phyloP scores from a whole-genome alignment of 2,888 invertebrate species.

The Baronia brevicornis region DNA sequence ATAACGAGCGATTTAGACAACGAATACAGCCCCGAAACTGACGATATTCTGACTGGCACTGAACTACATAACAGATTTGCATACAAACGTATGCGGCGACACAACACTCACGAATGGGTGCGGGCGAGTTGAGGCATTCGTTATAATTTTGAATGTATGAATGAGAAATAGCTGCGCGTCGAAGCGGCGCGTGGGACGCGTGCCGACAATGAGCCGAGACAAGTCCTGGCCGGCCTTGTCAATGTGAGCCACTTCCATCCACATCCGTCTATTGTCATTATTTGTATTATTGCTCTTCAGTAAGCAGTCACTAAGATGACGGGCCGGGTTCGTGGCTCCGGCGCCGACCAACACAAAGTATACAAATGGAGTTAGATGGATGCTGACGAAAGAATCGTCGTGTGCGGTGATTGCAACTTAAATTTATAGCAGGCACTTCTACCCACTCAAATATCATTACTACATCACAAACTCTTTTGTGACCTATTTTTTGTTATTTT shows the following conservation, averaged over 20 bases:
- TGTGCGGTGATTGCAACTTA: conserved; percentile 9
- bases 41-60: conserved; percentile 67
- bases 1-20: conserved; percentile 70
- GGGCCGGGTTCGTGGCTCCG: conserved; percentile 25
- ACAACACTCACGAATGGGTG: conserved; percentile 59
- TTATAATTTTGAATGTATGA: conserved; percentile 75
- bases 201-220: conserved; percentile 66
- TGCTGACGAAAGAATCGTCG: conserved; percentile 5
- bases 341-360: conserved; percentile 7
- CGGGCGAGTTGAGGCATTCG: conserved; percentile 64
- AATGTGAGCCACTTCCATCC: conserved; percentile 74
- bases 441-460: conserved; percentile 10
- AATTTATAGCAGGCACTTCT: neutral
- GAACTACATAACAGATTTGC: conserved; percentile 55
- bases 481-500: too few species aligned
- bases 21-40: conserved; percentile 64
- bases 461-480: neutral
- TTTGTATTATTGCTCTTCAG: conserved; percentile 68
- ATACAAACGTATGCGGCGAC: conserved; percentile 69
- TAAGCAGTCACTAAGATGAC: conserved; percentile 58
- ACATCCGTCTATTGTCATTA: conserved; percentile 74
- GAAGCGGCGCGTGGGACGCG: conserved; percentile 63
- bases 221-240: conserved; percentile 75
- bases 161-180: conserved; percentile 65
- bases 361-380: neutral